Percentiles rank a stretch among this genome's conserved stretches.
Conservation (phyloP, 2,113 vertebrate species). For the Halcyon malimbica region DNA sequence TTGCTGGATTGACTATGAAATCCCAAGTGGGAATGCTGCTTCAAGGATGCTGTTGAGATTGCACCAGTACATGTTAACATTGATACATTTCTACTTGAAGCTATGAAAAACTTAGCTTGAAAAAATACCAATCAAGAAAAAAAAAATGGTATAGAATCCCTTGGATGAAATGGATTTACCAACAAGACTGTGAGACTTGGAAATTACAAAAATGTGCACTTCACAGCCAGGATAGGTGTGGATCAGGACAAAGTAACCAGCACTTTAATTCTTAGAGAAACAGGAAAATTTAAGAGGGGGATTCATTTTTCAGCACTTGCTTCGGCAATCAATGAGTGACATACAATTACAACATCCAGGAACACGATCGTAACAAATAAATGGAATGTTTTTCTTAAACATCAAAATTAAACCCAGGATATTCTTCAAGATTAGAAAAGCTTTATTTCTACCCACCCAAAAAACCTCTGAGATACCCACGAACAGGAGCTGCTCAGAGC, state of each 20-base stretch:
- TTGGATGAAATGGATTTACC: neutral
- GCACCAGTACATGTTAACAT: rapidly evolving
- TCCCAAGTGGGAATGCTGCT: neutral
- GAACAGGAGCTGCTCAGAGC: neutral
- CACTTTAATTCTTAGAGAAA: neutral
- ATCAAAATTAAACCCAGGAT: neutral
- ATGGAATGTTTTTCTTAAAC: neutral
- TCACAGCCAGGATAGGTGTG: neutral
- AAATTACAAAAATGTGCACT: neutral
- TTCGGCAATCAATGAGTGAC: rapidly evolving
- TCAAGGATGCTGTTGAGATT: rapidly evolving
- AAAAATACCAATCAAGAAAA: neutral
- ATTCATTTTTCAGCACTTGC: neutral
- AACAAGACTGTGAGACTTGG: rapidly evolving
- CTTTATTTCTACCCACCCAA: neutral
- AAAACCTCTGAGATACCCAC: neutral
- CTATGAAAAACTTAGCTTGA: neutral
- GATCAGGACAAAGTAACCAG: neutral
- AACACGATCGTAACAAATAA: neutral
- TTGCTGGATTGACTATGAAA: rapidly evolving
- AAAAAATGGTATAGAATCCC: neutral
- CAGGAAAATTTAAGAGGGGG: neutral
- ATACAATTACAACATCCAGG: neutral
- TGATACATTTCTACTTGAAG: neutral
- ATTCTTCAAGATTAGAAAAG: neutral